Conservation (phyloP, 2,888 invertebrate species). For the Pollenia griseotomentosa region DNA sequence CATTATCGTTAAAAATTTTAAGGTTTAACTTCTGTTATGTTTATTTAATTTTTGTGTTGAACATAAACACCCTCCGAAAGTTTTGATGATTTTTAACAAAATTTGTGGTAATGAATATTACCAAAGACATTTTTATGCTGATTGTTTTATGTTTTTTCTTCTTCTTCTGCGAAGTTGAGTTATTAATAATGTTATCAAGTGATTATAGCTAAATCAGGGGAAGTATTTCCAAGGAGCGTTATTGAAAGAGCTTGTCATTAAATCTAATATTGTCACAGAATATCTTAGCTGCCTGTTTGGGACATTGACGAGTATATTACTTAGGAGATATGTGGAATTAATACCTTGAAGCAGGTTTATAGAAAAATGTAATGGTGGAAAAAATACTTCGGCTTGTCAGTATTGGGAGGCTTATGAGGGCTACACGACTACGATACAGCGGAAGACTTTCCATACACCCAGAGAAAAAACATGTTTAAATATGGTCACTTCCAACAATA, state of each 20-base stretch:
- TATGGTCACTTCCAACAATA: no score
- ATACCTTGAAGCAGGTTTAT: no score
- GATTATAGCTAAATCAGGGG: slow-evolving; percentile 3
- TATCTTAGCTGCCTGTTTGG: no score
- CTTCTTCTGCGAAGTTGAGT: slow-evolving; percentile 23
- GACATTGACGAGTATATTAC: no score
- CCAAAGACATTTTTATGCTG: slow-evolving; percentile 38
- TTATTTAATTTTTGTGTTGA: background rate
- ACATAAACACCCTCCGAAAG: slow-evolving; percentile 13
- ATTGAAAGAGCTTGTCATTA: background rate
- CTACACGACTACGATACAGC: no score
- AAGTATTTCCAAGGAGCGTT: background rate
- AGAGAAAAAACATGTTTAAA: no score
- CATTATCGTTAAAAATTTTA: slow-evolving; percentile 46
- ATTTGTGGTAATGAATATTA: slow-evolving; percentile 24
- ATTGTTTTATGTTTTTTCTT: slow-evolving; percentile 29
- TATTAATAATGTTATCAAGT: slow-evolving; percentile 12
- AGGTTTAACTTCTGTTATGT: slow-evolving; percentile 26
- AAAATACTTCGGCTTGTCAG: no score
- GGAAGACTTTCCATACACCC: no score
- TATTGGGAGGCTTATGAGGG: no score
- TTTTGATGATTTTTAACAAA: slow-evolving; percentile 23
- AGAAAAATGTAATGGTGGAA: no score
- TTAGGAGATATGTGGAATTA: no score
- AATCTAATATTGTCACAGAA: no score